Evolutionary conservation across 64 coral and sea anemone genomes (phyloP), one percentile per base, ranked within the genome.

Genomic region (Anthopleura sola): DNA sequence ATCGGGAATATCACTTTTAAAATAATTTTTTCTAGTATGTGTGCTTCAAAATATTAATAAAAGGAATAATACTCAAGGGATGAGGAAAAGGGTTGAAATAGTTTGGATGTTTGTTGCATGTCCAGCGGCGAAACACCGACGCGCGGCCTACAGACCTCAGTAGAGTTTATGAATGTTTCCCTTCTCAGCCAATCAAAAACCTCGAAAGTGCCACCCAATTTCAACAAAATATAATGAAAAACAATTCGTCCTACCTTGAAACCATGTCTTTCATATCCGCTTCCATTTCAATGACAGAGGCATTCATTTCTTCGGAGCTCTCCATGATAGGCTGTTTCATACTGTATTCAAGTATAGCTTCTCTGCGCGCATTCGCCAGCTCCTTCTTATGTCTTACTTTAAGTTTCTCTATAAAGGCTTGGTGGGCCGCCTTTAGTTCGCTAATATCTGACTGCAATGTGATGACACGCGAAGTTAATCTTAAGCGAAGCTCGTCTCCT

Each of bases 391-490:
- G 92, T 28, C 90, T 82, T 78, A 68, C 86, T 44, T 91, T 89
- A 28, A 92, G 55, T 81, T 92, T 91, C 36, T 89, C 90, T 2
- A 99, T 23, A 29, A 87, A 90, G 28, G 82, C 82, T 23, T 99
- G 90, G 5, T 95, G 92, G 21, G 90, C 87, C 12, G 93, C 92
- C 58, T 95, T 99, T 1, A 99, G 85, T 49, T 99, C 97, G 77
- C 92, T 99, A 38, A 99, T 99, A 87, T 99, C 97, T 16, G 97
- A 99, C 81, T 99, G 97, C 55, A 99, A 76, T 17, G 93, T 92
- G 31, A 99, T 99, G 1, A 99, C 97, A 55, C 93, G 87, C 14
- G 97, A 99, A 19, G 97, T 99, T 18, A 99, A 80, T 50, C 93
- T 83, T 36, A 99, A 87, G 58, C 87, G 91, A 11, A 92, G 75